A percentile compares a stretch with the other conserved stretches of the same genome.
phyloP scores from a whole-genome alignment of 2,113 vertebrate species.

The Ondatra zibethicus region DNA sequence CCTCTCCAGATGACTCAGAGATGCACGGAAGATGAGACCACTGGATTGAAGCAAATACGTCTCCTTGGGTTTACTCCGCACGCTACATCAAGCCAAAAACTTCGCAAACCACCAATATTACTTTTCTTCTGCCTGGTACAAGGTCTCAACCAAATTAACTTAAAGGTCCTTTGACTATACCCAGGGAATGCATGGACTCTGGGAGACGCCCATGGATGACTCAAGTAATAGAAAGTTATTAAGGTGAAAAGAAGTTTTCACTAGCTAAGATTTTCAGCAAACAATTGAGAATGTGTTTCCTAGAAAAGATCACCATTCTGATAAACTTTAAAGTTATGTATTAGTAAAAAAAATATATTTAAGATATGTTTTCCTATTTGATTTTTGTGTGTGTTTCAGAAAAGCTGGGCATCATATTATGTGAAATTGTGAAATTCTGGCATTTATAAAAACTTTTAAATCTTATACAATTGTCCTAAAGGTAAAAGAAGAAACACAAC shows the following conservation, averaged over 20 bases:
- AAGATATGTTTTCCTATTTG: neutral
- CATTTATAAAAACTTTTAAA: constrained; percentile 33
- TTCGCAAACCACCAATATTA: neutral
- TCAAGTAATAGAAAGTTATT: constrained; percentile 15
- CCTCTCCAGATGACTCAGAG: neutral
- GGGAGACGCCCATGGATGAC: neutral
- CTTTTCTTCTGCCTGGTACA: constrained; percentile 63
- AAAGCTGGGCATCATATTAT: neutral
- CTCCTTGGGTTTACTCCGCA: neutral
- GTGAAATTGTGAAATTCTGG: neutral
- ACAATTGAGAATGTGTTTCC: neutral
- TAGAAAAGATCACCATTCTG: neutral
- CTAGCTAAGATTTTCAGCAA: neutral
- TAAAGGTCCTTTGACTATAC: neutral
- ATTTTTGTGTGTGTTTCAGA: neutral
- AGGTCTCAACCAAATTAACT: constrained; percentile 6
- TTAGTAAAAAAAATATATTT: neutral
- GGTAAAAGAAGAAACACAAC: constrained; percentile 14
- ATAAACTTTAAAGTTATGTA: neutral
- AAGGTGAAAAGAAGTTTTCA: constrained; percentile 32
- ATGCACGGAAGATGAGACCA: neutral
- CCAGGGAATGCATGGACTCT: neutral
- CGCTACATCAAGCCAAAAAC: neutral
- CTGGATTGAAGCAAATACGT: neutral
- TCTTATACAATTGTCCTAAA: constrained; percentile 3